A percentile compares a stretch with the other conserved stretches of the same genome.
phyloP scores from a whole-genome alignment of 2,113 vertebrate genomes.

The Halcyon malimbica region DNA sequence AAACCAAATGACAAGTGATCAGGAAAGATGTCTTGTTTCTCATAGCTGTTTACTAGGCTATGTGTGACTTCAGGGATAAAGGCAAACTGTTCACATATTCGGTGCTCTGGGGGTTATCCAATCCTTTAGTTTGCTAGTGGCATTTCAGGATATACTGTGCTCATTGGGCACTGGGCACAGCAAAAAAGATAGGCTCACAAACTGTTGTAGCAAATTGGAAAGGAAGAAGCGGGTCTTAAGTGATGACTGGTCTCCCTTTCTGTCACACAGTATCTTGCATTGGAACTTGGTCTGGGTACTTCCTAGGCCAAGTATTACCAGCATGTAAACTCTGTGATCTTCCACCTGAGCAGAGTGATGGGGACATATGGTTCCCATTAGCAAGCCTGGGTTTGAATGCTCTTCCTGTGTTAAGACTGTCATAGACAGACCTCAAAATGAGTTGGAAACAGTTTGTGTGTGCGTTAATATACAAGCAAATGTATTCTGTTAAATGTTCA shows the following conservation, averaged over 20 bases:
- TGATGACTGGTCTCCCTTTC: neutral
- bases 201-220: fast-evolving
- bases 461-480: neutral
- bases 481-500: neutral
- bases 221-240: neutral
- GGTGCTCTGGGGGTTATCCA: neutral
- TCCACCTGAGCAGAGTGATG: neutral
- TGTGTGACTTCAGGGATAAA: neutral
- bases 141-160: neutral
- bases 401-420: neutral
- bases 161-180: fast-evolving
- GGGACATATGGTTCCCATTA: fast-evolving
- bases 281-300: neutral
- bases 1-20: neutral
- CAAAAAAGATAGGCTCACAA: neutral
- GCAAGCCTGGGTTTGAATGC: neutral
- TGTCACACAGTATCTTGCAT: neutral
- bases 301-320: neutral
- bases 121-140: neutral
- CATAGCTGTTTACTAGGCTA: neutral
- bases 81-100: neutral
- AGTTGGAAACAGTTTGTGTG: neutral
- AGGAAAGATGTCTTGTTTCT: neutral
- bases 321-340: neutral
- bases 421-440: neutral